phyloP scores from a whole-genome alignment of 2,888 invertebrate species.

The Daptonema setosum region DNA sequence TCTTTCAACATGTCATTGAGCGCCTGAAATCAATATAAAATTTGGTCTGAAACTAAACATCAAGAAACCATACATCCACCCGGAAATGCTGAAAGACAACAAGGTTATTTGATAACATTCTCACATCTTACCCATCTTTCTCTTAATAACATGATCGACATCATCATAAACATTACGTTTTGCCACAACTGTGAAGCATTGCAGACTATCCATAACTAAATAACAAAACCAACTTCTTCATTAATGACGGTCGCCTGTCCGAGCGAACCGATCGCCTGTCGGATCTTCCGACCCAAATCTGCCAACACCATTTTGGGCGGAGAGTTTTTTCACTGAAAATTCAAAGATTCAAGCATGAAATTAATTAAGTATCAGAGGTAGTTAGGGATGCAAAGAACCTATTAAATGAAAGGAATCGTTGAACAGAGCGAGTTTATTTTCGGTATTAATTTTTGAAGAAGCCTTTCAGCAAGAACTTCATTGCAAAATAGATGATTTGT shows the following conservation, averaged over 20 bases:
- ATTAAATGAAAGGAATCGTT: no score
- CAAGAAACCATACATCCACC: background rate
- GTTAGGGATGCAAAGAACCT: no score
- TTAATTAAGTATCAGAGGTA: no score
- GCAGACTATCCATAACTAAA: background rate
- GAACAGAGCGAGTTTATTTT: no score
- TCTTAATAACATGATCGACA: no score
- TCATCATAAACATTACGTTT: background rate
- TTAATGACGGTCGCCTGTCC: constrained; percentile 95
- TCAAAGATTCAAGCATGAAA: no score
- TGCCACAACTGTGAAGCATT: background rate
- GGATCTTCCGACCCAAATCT: constrained; percentile 96
- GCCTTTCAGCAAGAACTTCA: no score
- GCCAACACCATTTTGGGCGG: constrained; percentile 73
- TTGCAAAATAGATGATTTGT: no score
- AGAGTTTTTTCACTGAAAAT: no score
- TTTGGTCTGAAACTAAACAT: background rate
- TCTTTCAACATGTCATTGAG: constrained; percentile 86
- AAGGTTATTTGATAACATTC: background rate
- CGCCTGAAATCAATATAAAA: constrained; percentile 41
- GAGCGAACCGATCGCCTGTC: constrained; percentile 81
- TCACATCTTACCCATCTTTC: no score
- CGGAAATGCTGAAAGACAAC: background rate
- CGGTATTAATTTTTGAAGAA: no score
- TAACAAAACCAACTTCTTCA: constrained; percentile 54